These are phyloP conservation scores for Tenthredo scrophulariae DNA, from an alignment of 2,888 invertebrate species.

Conservation along the genomic window DNA sequence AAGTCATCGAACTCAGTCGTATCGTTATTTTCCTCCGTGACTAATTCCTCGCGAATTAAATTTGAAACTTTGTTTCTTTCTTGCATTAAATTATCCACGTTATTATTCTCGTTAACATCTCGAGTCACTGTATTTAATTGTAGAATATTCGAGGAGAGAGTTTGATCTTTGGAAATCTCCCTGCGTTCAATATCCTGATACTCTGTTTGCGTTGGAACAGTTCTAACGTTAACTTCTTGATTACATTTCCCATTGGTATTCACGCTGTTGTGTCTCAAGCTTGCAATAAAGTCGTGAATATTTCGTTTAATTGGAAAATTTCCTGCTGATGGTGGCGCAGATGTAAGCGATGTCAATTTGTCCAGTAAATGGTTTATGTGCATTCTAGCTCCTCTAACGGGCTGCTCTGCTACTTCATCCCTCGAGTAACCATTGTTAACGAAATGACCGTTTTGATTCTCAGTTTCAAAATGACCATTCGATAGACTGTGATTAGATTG, in stretches of 20 bases:
- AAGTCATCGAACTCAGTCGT: conserved; percentile 68
- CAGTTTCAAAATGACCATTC: conserved; percentile 58
- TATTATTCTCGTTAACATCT: conserved; percentile 53
- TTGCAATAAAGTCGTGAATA: conserved; percentile 68
- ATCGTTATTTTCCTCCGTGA: conserved; percentile 68
- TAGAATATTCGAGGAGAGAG: background rate
- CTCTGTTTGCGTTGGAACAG: conserved; percentile 64
- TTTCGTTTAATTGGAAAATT: conserved; percentile 64
- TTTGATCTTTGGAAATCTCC: conserved; percentile 45
- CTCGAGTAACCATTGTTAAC: conserved; percentile 53
- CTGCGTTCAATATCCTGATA: conserved; percentile 36
- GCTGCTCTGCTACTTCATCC: conserved; percentile 60
- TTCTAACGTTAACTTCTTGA: conserved; percentile 61
- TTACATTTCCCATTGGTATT: conserved; percentile 62
- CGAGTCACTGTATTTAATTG: conserved; percentile 23
- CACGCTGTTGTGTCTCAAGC: conserved; percentile 62
- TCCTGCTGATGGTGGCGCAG: conserved; percentile 61
- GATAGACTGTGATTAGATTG: conserved; percentile 57
- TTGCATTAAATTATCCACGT: background rate
- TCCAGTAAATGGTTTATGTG: conserved; percentile 73
- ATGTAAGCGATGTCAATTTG: conserved; percentile 68
- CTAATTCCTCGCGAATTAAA: conserved; percentile 70
- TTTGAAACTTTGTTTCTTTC: conserved; percentile 68
- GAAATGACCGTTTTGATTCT: conserved; percentile 56
- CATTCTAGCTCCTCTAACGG: conserved; percentile 69